Percentiles rank a stretch among this genome's conserved stretches.
Conservation (phyloP, 2,888 invertebrate species). For the Corbicula japonica region DNA sequence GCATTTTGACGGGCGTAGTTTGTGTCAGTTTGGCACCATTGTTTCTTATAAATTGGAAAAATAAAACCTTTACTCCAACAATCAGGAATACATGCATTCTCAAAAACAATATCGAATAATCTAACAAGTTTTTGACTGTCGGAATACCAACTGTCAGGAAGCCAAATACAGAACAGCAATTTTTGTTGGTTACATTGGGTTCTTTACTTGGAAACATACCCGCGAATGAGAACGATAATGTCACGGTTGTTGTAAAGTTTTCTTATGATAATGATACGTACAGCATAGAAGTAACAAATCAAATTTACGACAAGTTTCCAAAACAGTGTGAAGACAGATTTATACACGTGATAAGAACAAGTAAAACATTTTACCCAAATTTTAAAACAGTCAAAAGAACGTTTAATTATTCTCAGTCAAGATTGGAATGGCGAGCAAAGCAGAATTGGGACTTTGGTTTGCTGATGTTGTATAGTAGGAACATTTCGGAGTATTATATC, state of each 20-base stretch:
- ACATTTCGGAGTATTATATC: conserved; percentile 83
- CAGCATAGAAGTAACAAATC: conserved; percentile 62
- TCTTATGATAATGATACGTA: conserved; percentile 82
- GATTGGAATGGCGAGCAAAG: conserved; percentile 86
- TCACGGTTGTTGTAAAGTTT: conserved; percentile 84
- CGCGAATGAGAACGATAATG: conserved; percentile 75
- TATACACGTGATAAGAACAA: conserved; percentile 83
- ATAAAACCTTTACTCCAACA: neutral
- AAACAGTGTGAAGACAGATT: conserved; percentile 82
- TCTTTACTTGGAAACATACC: conserved; percentile 83
- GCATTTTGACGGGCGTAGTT: no score
- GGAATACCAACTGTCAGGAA: conserved; percentile 86
- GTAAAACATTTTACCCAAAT: conserved; percentile 71
- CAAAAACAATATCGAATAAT: neutral
- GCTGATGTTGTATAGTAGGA: conserved; percentile 82
- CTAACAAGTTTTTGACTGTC: conserved; percentile 81
- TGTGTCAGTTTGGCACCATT: no score
- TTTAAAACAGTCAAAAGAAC: conserved; percentile 75
- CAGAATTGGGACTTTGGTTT: conserved; percentile 86
- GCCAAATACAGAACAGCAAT: conserved; percentile 79
- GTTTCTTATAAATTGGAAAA: no score
- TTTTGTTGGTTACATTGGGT: conserved; percentile 84
- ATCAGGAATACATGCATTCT: no score
- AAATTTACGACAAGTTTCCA: conserved; percentile 65
- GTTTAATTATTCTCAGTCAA: conserved; percentile 81